Evolutionary conservation across 2,113 vertebrate species (phyloP).

Genomic region (Ctenodactylus gundi): DNA sequence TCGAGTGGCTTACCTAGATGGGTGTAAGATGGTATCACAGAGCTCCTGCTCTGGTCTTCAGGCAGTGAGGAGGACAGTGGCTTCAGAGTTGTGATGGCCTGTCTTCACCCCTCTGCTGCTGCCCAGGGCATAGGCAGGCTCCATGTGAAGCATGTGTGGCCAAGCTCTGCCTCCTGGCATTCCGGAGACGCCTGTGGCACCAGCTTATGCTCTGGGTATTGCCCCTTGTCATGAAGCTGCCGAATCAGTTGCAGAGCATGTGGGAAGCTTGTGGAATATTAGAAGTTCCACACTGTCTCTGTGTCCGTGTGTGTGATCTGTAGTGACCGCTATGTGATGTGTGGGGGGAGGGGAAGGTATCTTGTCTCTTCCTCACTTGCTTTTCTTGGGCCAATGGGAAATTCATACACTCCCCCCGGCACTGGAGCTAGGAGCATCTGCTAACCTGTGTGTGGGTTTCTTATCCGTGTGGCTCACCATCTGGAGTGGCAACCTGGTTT

Average conservation of each 20-base stretch:
- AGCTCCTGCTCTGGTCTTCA: not conserved
- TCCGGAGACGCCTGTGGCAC: not conserved
- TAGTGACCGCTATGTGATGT: not conserved
- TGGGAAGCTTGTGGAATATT: not conserved
- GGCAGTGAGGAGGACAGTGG: not conserved
- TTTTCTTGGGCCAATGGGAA: slow-evolving; percentile 23
- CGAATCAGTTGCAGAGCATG: not conserved
- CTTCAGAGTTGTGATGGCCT: not conserved
- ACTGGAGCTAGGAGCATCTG: not conserved
- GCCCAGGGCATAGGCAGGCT: not conserved
- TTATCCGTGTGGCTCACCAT: slow-evolving; percentile 64
- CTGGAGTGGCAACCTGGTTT: slow-evolving; percentile 73
- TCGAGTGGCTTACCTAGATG: fast-evolving
- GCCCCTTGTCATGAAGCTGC: not conserved
- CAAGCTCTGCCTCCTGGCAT: not conserved
- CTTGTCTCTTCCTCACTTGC: not conserved
- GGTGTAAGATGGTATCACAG: not conserved
- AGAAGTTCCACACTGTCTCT: not conserved
- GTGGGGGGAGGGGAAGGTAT: too few relatives aligned
- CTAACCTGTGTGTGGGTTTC: slow-evolving; percentile 60
- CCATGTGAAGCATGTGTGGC: not conserved
- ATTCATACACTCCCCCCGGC: slow-evolving; percentile 52
- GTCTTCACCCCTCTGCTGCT: not conserved
- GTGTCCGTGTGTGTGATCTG: not conserved
- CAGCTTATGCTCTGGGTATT: not conserved